Evolutionary conservation across 2,888 invertebrate genomes (phyloP).

Genomic region (Brachycybe producta): DNA sequence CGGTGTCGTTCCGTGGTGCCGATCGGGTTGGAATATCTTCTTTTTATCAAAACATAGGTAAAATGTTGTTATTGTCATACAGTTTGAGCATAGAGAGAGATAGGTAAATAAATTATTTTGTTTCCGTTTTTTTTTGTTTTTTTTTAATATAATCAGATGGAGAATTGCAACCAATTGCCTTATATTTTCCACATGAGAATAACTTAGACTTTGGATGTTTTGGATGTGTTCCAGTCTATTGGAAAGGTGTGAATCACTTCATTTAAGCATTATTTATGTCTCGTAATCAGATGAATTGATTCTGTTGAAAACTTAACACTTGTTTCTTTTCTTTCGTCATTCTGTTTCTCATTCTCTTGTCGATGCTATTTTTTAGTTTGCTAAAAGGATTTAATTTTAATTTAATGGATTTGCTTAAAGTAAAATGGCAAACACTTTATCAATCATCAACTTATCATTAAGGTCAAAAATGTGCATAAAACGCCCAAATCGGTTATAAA

Average conservation of each 20-base stretch:
- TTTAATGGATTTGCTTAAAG: no score
- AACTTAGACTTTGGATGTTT: constrained; percentile 53
- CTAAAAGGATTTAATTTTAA: no score
- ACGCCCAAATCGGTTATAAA: no score
- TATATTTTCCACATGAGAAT: constrained; percentile 47
- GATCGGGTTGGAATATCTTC: constrained; percentile 77
- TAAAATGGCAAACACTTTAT: no score
- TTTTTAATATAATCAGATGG: constrained; percentile 43
- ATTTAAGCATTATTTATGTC: neutral
- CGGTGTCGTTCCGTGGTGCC: constrained; percentile 74
- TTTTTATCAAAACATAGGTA: constrained; percentile 77
- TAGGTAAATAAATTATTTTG: neutral
- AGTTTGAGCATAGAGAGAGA: neutral
- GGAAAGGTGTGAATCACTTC: constrained; percentile 40
- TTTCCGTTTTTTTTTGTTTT: neutral
- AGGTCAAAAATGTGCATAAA: no score
- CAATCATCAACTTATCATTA: no score
- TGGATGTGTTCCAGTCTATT: constrained; percentile 51
- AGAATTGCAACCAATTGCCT: constrained; percentile 55
- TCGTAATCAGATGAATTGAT: no score
- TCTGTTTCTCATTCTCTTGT: no score
- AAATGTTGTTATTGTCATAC: constrained; percentile 5
- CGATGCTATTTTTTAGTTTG: no score
- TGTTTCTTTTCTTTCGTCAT: neutral
- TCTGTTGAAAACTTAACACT: neutral